Percentiles rank a stretch among this genome's conserved stretches.
Conservation (phyloP, 2,797 vertebrate species). For the Dromococcyx pavoninus region DNA sequence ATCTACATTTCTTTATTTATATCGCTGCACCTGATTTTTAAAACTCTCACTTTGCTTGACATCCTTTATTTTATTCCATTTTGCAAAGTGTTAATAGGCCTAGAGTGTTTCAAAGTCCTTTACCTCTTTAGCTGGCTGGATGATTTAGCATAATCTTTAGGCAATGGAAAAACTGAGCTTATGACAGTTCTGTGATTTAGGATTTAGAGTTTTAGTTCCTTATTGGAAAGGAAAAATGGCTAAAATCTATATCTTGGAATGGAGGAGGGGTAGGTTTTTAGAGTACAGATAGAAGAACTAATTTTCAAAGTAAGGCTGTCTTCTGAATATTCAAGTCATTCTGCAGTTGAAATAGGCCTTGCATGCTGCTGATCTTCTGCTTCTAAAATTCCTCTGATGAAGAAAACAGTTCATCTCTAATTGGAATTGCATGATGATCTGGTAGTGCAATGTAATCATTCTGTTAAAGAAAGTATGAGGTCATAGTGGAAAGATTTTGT, state of each 20-base stretch:
- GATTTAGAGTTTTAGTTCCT: not conserved
- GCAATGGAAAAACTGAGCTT: not conserved
- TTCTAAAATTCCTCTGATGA: slow-evolving; percentile 52
- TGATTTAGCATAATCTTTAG: not conserved
- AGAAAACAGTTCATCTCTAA: slow-evolving; percentile 63
- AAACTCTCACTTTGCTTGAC: not conserved
- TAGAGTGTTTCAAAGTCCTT: not conserved
- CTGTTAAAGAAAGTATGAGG: slow-evolving; percentile 76
- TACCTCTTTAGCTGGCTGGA: not conserved
- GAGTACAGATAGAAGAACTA: not conserved
- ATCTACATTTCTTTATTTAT: not conserved
- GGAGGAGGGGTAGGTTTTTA: not conserved
- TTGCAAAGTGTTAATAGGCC: not conserved
- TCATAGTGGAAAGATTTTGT: slow-evolving; percentile 86
- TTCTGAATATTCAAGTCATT: slow-evolving; percentile 6
- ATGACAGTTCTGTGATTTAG: not conserved
- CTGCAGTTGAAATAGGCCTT: not conserved
- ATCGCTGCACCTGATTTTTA: not conserved
- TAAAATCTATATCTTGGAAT: not conserved
- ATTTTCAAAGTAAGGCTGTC: not conserved
- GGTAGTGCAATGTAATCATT: slow-evolving; percentile 53
- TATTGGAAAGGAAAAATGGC: not conserved
- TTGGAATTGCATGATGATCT: slow-evolving; percentile 40
- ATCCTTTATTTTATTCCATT: not conserved
- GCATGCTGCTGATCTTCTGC: not conserved